Conservation (phyloP, 2,797 vertebrate genomes). For the Gephyroberyx darwinii region DNA sequence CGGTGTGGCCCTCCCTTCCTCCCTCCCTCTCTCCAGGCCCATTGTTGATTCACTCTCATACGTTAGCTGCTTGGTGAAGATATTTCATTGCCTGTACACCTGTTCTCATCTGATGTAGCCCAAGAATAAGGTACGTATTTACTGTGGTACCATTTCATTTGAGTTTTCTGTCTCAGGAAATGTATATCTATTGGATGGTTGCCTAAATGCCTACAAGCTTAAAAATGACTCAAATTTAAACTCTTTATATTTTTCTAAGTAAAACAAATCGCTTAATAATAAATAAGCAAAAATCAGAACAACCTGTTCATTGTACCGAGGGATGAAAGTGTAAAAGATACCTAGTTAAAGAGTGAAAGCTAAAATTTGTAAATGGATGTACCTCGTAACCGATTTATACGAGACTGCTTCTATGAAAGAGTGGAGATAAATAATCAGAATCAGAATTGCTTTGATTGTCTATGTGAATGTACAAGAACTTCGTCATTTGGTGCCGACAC, state of each 20-base stretch:
- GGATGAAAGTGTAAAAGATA: not conserved
- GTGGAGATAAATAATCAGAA: not conserved
- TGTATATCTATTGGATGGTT: not conserved
- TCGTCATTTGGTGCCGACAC: not conserved
- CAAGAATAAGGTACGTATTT: conserved; percentile 70
- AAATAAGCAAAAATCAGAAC: not conserved
- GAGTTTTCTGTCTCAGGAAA: conserved; percentile 8
- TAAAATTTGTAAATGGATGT: not conserved
- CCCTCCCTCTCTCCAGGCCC: conserved; percentile 38
- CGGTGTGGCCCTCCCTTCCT: conserved; percentile 60
- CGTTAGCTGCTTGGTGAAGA: conserved; percentile 62
- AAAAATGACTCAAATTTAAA: conserved; percentile 7
- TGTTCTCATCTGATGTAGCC: conserved; percentile 68
- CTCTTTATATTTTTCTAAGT: not conserved
- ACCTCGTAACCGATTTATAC: not conserved
- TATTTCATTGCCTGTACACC: conserved; percentile 72
- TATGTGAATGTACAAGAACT: not conserved
- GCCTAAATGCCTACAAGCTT: not conserved
- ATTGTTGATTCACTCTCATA: conserved; percentile 72
- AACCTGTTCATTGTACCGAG: not conserved
- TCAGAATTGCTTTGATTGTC: not conserved
- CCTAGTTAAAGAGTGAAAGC: not conserved
- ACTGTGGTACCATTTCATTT: conserved; percentile 32
- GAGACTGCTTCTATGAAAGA: not conserved
- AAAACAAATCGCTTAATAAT: not conserved